Evolutionary conservation across 1,140 invertebrate species (phyloP).

Genomic region (Lordiphosa clarofinis): DNA sequence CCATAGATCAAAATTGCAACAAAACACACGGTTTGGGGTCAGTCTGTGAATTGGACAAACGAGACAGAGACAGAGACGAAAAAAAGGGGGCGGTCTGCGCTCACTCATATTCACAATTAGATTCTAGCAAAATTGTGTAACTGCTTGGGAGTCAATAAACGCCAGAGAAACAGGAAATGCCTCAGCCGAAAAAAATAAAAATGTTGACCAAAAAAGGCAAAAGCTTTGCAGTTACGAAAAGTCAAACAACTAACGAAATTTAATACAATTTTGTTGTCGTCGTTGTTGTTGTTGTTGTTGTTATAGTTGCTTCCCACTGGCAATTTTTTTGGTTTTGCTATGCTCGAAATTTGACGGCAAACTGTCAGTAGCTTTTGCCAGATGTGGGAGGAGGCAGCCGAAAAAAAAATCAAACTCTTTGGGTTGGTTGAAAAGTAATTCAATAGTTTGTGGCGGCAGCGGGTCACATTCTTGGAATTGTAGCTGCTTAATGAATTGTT

Average conservation of each 20-base stretch:
- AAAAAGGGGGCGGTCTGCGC: conserved; percentile 25
- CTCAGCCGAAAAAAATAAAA: conserved; percentile 48
- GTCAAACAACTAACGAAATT: conserved; percentile 71
- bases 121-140: conserved; percentile 44
- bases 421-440: conserved; percentile 31
- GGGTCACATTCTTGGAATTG: conserved; percentile 67
- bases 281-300: conserved; percentile 19
- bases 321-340: conserved; percentile 38
- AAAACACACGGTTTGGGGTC: conserved; percentile 13
- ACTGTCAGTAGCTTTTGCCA: conserved; percentile 58
- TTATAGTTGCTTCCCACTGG: conserved; percentile 50
- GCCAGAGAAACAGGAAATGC: conserved; percentile 67
- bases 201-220: conserved; percentile 69
- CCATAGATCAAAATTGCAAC: no score
- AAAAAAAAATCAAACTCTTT: conserved; percentile 14
- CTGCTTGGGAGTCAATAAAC: conserved; percentile 43
- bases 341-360: conserved; percentile 68
- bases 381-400: conserved; percentile 2
- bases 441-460: conserved; percentile 23
- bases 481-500: conserved; percentile 71
- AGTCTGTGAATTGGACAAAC: conserved; percentile 51
- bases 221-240: conserved; percentile 60
- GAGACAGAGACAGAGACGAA: conserved; percentile 30
- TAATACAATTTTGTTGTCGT: conserved; percentile 63
- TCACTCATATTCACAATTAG: conserved; percentile 21